Evolutionary conservation across 1,140 invertebrate species (phyloP), one percentile per base, ranked within the genome.

Genomic region (Aporrectodea caliginosa): DNA sequence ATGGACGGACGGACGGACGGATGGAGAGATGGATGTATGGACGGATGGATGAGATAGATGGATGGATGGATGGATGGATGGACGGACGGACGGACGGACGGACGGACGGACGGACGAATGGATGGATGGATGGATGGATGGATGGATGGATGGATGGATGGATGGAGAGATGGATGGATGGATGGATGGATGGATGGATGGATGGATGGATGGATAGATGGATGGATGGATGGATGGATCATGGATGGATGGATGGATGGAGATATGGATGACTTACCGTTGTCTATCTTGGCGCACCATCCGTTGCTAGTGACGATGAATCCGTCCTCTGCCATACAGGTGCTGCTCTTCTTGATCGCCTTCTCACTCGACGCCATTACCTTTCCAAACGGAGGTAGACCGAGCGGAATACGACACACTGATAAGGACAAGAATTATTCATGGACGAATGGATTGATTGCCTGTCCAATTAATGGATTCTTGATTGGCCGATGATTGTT

Each of bases 321-420:
- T 30, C 89, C 90, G 83, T 91, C 90, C 80, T 90, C 89, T 0
- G 91, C 90, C 78, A 88, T 88, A 82, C 91, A 91, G 1, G 90
- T 90, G 70, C 86, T 87, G 75, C 88, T 86, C 80, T 87, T 86
- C 34, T 86, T 86, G 83, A 88, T 88, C 1, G 87, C 85, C 69
- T 85, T 85, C 77, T 84, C 85, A 29, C 86, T 87, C 22, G 90
- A 91, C 1, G 91, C 89, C 2, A 87, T 88, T 16, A 91, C 84
- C 71, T 88, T 88, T 1, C 89, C 89, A 78, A 90, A 90, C 0
- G 90, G 90, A 12, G 90, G 90, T 34, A 89, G 86, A 34, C 89
- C 91, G 74, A 91, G 88, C 14, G 89, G 83, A 75, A 89, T 84
- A 78, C 91, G 90, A 81, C 91, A 91, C 78, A 90, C 91, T 91